Evolutionary conservation across 1,140 invertebrate genomes (phyloP), one percentile per base, ranked within the genome.

Genomic region (Nylanderia fulva): DNA sequence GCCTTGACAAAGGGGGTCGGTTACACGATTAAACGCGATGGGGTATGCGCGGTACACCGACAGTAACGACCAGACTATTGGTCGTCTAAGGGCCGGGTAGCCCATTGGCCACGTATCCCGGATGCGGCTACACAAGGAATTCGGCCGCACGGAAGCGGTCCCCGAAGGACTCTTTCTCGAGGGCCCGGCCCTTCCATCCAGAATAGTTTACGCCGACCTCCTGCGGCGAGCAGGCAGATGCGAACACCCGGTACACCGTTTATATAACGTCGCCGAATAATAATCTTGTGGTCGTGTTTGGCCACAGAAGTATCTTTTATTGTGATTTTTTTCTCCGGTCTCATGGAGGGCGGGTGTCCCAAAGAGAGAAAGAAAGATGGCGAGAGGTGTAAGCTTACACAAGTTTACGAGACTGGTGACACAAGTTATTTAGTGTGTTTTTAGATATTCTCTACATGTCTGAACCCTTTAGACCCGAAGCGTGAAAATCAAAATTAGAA

Each of bases 241-340:
- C 90, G 87, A 90, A 90, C 91, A 92, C 89, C 90, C 90, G 88
- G 90, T 90, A 90, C 80, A 84, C 64, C 88, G 75, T 74, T 48
- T 48, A 69, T 82, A 89, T 75, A 89, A 21, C 72, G 64, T 27
- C 72, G 58, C 42, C 75, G 76, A 54, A 90, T 90, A 90, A 88
- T 90, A 90, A 90, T 84, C 85, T 93, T 91, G 90, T 90, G 74
- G 83, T 39, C 77, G 86, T 94, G 93, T 94, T 95, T 95, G 91
- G 92, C 94, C 94, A 93, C 93, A 95, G 90, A 93, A 94, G 93
- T 94, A 93, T 94, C 92, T 92, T 92, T 93, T 93, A 92, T 93
- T 93, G 86, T 91, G 85, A 90, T 89, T 89, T 58, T 64, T 58
- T 69, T 11, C 48, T 77, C 52, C 61, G 39, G 48, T 27, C 36